phyloP scores from a whole-genome alignment of 1,140 invertebrate species.

The Euwallacea fornicatus region DNA sequence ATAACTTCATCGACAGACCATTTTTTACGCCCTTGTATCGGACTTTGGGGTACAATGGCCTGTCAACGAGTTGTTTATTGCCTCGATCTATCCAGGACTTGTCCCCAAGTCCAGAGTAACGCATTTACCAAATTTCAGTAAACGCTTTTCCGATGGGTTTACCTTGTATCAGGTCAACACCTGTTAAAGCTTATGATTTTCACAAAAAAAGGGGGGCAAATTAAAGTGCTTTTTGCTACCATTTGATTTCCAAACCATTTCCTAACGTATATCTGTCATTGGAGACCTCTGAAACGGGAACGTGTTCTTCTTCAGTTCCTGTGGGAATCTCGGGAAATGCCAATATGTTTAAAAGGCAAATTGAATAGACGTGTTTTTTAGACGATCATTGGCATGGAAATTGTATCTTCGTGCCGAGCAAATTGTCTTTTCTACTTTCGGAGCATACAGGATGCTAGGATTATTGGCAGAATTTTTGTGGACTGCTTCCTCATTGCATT shows the following conservation, averaged over 20 bases:
- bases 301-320: constrained; percentile 10
- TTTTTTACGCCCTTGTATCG: constrained; percentile 27
- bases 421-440: too few relatives aligned
- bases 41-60: constrained; percentile 17
- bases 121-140: too few relatives aligned
- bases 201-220: too few relatives aligned
- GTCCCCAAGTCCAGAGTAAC: too few relatives aligned
- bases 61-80: constrained; percentile 31
- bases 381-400: not conserved
- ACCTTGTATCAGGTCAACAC: too few relatives aligned
- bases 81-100: not conserved
- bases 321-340: constrained; percentile 10
- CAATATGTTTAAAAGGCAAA: constrained; percentile 9
- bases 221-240: too few relatives aligned
- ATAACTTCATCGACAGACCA: constrained; percentile 21
- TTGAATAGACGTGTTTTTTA: constrained; percentile 7
- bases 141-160: too few relatives aligned
- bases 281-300: constrained; percentile 16
- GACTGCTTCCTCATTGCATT: too few relatives aligned
- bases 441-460: too few relatives aligned
- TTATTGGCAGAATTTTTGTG: too few relatives aligned
- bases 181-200: too few relatives aligned
- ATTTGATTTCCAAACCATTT: not conserved
- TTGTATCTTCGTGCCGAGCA: too few relatives aligned
- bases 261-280: constrained; percentile 14